Evolutionary conservation across 2,888 invertebrate species (phyloP).

Genomic region (Dasypogon diadema): DNA sequence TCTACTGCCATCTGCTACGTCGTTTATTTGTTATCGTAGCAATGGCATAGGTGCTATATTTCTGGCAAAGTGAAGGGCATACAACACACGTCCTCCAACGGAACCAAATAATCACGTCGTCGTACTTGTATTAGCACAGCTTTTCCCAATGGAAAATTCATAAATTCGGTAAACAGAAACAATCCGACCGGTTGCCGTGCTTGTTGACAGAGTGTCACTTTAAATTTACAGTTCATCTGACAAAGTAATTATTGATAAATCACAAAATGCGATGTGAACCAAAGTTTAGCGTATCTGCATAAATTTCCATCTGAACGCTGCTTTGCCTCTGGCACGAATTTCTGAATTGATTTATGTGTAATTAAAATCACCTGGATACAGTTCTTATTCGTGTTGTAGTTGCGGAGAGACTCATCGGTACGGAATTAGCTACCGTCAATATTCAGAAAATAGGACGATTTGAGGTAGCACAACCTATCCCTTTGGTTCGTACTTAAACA

Average conservation of each 20-base stretch:
- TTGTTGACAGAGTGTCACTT: slow-evolving; percentile 22
- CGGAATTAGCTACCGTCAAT: too few relatives aligned
- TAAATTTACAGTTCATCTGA: slow-evolving; percentile 21
- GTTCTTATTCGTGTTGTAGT: too few relatives aligned
- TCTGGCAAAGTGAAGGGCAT: too few relatives aligned
- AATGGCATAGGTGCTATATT: too few relatives aligned
- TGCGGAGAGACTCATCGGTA: too few relatives aligned
- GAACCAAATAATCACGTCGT: background rate
- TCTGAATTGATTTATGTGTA: background rate
- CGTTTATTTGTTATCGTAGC: too few relatives aligned
- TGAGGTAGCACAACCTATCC: too few relatives aligned
- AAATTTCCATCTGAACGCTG: slow-evolving; percentile 14
- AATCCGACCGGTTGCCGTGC: background rate
- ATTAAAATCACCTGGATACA: slow-evolving; percentile 23
- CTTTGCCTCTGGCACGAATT: background rate
- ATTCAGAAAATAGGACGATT: too few relatives aligned
- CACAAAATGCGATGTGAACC: slow-evolving; percentile 14
- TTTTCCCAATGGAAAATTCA: background rate
- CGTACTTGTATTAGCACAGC: background rate
- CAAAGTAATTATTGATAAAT: slow-evolving; percentile 28
- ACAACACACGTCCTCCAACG: background rate
- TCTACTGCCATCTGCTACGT: too few relatives aligned
- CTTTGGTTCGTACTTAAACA: too few relatives aligned
- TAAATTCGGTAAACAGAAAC: slow-evolving; percentile 25
- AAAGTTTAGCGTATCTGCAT: slow-evolving; percentile 17